Percentiles rank a stretch among this genome's conserved stretches.
These are phyloP conservation scores for Hyles vespertilio DNA, from an alignment of 1,140 invertebrate genomes.

Conservation along the genomic window DNA sequence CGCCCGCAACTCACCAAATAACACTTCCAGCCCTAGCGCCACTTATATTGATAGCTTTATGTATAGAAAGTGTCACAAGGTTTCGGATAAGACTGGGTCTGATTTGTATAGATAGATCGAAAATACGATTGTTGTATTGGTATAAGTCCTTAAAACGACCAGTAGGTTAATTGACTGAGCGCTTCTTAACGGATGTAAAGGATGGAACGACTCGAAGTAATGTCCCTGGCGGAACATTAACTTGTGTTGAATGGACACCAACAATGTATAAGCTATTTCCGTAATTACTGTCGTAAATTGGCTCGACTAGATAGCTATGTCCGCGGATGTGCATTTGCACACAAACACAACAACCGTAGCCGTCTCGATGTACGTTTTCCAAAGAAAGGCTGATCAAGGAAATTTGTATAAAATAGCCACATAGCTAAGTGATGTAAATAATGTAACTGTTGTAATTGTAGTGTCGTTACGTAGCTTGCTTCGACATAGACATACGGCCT, in stretches of 20 bases:
- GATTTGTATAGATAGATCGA: slow-evolving; percentile 42
- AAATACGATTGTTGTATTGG: slow-evolving; percentile 26
- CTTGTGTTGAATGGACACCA: background rate
- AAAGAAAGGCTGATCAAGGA: slow-evolving; percentile 36
- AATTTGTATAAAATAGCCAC: slow-evolving; percentile 29
- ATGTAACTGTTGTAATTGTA: slow-evolving; percentile 31
- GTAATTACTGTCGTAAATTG: too few species aligned
- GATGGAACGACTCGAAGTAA: background rate
- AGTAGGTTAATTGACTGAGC: background rate
- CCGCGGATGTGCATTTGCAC: too few species aligned
- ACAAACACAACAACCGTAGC: too few species aligned
- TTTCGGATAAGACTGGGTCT: slow-evolving; percentile 62
- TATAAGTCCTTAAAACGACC: background rate
- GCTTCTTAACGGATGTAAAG: background rate
- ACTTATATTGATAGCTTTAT: slow-evolving; percentile 35
- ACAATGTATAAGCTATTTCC: too few species aligned
- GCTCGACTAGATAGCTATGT: too few species aligned
- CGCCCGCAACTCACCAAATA: slow-evolving; percentile 41
- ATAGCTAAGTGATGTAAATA: slow-evolving; percentile 37
- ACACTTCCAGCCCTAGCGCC: slow-evolving; percentile 7
- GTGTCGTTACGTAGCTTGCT: slow-evolving; percentile 16
- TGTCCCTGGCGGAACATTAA: background rate
- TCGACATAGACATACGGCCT: slow-evolving; percentile 13
- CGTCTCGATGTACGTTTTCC: slow-evolving; percentile 7
- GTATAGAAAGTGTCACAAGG: slow-evolving; percentile 46